Evolutionary conservation across 2,888 invertebrate genomes (phyloP).

Genomic region (Yponomeuta sedellus): DNA sequence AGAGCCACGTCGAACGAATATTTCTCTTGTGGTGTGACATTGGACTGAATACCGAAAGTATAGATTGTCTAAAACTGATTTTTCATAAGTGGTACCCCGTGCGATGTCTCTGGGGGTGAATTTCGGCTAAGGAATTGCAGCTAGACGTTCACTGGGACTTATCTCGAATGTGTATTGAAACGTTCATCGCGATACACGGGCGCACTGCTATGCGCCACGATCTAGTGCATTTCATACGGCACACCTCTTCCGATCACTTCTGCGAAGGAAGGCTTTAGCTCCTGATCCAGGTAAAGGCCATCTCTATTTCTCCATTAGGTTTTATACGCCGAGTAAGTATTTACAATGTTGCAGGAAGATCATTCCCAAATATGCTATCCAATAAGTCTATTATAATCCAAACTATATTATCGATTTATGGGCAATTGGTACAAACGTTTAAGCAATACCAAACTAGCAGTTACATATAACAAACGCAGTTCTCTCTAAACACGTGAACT

Average conservation of each 20-base stretch:
- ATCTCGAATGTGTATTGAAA: conserved; percentile 76
- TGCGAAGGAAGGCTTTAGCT: conserved; percentile 79
- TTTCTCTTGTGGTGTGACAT: conserved; percentile 21
- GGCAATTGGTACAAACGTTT: too few species aligned
- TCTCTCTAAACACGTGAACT: too few species aligned
- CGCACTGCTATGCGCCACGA: conserved; percentile 88
- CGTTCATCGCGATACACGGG: conserved; percentile 74
- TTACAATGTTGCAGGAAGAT: background rate
- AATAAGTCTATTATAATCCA: too few species aligned
- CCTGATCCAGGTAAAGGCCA: conserved; percentile 44
- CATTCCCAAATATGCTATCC: too few species aligned
- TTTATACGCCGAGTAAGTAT: background rate
- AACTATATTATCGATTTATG: too few species aligned
- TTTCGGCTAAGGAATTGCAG: conserved; percentile 61
- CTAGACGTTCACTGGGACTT: conserved; percentile 59
- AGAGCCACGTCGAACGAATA: conserved; percentile 32
- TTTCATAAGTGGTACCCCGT: conserved; percentile 57
- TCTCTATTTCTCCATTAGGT: conserved; percentile 21
- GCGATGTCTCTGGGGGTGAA: conserved; percentile 60
- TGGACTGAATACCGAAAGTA: conserved; percentile 30
- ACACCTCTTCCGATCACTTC: conserved; percentile 87
- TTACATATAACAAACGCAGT: too few species aligned
- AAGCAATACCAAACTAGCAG: too few species aligned
- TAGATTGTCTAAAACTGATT: conserved; percentile 47
- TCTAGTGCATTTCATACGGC: conserved; percentile 83